phyloP scores from a whole-genome alignment of 2,113 vertebrate species.

The Pterophyllum scalare region DNA sequence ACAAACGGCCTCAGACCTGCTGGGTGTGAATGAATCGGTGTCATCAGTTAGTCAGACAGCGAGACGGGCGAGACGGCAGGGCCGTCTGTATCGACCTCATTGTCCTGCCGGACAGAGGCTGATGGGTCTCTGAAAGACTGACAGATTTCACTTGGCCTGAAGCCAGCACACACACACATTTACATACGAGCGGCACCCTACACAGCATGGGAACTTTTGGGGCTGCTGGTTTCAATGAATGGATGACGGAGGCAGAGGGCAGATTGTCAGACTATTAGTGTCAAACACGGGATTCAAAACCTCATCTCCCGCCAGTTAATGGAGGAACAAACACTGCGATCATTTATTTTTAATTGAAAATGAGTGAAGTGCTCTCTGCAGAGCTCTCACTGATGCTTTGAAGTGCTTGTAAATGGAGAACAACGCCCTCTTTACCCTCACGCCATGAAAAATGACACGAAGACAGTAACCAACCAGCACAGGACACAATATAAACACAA shows the following conservation, averaged over 20 bases:
- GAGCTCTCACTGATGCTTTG: neutral
- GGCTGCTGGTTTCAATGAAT: constrained; percentile 53
- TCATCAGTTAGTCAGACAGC: constrained; percentile 61
- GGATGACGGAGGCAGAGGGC: constrained; percentile 27
- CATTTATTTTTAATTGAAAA: constrained; percentile 41
- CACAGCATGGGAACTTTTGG: constrained; percentile 63
- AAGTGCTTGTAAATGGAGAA: constrained; percentile 15
- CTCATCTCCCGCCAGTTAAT: constrained; percentile 30
- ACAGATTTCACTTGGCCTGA: constrained; percentile 52
- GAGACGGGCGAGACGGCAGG: constrained; percentile 51
- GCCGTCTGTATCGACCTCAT: constrained; percentile 37
- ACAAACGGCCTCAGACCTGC: constrained; percentile 29
- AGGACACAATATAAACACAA: neutral
- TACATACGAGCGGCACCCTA: constrained; percentile 44
- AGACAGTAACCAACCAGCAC: neutral
- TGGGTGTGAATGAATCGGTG: constrained; percentile 43
- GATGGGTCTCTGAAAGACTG: constrained; percentile 46
- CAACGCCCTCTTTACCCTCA: neutral
- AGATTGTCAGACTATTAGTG: constrained; percentile 62
- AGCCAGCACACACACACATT: constrained; percentile 58
- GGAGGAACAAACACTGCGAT: constrained; percentile 44
- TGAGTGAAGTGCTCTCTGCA: constrained; percentile 13
- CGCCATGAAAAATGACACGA: constrained; percentile 12
- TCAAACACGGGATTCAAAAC: constrained; percentile 45
- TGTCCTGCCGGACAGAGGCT: constrained; percentile 42